Conservation (phyloP, 2,113 vertebrate species). For the Eretmochelys imbricata region DNA sequence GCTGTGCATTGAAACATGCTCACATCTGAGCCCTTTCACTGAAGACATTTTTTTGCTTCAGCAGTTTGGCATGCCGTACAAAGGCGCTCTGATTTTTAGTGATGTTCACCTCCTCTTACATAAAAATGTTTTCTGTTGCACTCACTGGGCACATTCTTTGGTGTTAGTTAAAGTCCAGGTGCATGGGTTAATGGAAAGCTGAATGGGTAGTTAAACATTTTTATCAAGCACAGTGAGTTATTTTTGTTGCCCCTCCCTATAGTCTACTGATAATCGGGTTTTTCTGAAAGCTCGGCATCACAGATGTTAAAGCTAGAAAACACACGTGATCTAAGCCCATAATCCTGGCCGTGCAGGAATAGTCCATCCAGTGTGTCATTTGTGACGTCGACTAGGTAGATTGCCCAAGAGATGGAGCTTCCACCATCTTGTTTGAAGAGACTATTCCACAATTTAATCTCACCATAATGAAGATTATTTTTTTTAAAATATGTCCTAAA, state of each 20-base stretch:
- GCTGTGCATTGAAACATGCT: slow-evolving; percentile 75
- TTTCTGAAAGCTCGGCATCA: slow-evolving; percentile 61
- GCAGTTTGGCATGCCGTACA: slow-evolving; percentile 84
- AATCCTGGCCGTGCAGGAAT: not conserved
- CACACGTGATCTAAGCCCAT: slow-evolving; percentile 24
- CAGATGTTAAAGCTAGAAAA: slow-evolving; percentile 41
- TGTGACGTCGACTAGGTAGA: slow-evolving; percentile 37
- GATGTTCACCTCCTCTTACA: slow-evolving; percentile 81
- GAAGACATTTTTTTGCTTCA: slow-evolving; percentile 78
- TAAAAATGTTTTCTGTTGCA: slow-evolving; percentile 82
- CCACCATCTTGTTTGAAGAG: slow-evolving; percentile 42
- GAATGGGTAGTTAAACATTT: slow-evolving; percentile 69
- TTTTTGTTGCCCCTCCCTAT: slow-evolving; percentile 62
- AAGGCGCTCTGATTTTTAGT: slow-evolving; percentile 84
- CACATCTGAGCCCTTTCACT: slow-evolving; percentile 81
- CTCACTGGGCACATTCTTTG: slow-evolving; percentile 73
- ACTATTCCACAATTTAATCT: slow-evolving; percentile 56
- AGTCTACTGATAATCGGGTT: slow-evolving; percentile 37
- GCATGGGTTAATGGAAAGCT: slow-evolving; percentile 67
- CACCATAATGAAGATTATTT: slow-evolving; percentile 30
- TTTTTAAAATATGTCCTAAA: slow-evolving; percentile 29
- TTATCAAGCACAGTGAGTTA: slow-evolving; percentile 59
- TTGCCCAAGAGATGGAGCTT: slow-evolving; percentile 29
- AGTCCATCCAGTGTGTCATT: slow-evolving; percentile 6
- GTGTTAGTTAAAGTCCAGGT: slow-evolving; percentile 74